Conservation (phyloP, 1,140 invertebrate species). For the Meloidogyne chitwoodi region DNA sequence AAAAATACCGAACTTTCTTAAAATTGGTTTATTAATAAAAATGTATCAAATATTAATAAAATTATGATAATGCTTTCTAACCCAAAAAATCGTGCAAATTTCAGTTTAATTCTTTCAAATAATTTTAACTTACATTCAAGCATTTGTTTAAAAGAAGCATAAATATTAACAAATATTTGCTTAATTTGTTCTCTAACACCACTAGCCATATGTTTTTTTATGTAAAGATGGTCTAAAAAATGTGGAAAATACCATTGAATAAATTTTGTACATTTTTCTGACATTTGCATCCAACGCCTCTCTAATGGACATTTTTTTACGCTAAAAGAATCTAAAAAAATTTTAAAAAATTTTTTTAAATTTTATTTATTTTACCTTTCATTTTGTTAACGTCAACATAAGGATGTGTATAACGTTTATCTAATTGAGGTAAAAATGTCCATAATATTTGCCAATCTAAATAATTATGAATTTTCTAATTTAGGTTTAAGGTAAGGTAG, state of each 20-base stretch:
- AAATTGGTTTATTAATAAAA: no score
- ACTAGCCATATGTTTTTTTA: background rate
- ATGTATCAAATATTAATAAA: no score
- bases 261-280: slow-evolving; percentile 1
- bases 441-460: background rate
- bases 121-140: background rate
- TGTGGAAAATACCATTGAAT: slow-evolving; percentile 5
- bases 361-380: background rate
- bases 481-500: no score
- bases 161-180: background rate
- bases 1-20: no score
- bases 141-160: background rate
- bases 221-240: background rate
- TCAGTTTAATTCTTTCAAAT: no score
- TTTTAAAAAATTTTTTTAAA: background rate
- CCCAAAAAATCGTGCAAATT: no score
- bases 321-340: background rate
- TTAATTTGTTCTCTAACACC: background rate
- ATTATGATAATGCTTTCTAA: no score
- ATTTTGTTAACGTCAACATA: background rate
- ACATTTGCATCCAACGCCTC: background rate
- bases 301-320: background rate
- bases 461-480: no score
- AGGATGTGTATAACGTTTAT: background rate
- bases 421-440: slow-evolving; percentile 8